A percentile compares a stretch with the other conserved stretches of the same genome.
phyloP scores from a whole-genome alignment of 1,140 invertebrate species.

The Conus ventricosus region DNA sequence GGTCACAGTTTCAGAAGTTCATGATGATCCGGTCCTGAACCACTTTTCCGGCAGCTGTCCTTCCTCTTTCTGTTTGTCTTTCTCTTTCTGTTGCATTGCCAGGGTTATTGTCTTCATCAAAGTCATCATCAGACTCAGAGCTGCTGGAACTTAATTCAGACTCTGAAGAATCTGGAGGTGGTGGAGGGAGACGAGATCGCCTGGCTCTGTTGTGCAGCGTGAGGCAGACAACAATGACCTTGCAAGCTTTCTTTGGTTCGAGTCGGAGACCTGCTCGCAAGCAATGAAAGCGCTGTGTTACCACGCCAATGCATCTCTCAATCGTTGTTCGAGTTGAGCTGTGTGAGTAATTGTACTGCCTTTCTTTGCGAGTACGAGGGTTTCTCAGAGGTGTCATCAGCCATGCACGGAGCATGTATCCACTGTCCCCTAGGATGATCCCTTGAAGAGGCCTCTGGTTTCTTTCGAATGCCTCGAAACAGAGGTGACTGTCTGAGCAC shows the following conservation, averaged over 20 bases:
- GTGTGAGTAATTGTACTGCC: no score
- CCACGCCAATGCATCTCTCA: conserved; percentile 31
- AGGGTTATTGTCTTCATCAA: no score
- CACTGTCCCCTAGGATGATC: conserved; percentile 29
- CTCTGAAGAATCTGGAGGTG: no score
- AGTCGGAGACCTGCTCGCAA: conserved; percentile 18
- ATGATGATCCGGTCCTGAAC: no score
- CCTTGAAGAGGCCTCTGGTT: conserved; percentile 16
- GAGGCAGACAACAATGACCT: conserved; percentile 7
- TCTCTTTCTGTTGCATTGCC: no score
- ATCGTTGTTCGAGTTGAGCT: conserved; percentile 23
- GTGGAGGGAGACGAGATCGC: not conserved
- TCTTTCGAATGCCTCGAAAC: conserved; percentile 62
- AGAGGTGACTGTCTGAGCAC: conserved; percentile 74
- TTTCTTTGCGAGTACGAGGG: conserved; percentile 2
- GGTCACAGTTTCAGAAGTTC: no score
- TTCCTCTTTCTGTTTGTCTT: no score
- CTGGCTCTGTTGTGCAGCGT: not conserved
- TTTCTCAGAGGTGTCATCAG: conserved; percentile 28
- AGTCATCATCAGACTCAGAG: no score
- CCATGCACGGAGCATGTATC: conserved; percentile 30
- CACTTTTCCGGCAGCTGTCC: no score
- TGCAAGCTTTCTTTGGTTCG: not conserved
- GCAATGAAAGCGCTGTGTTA: conserved; percentile 15
- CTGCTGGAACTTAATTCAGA: no score